phyloP scores from a whole-genome alignment of 2,888 invertebrate genomes.

The Allacma fusca region DNA sequence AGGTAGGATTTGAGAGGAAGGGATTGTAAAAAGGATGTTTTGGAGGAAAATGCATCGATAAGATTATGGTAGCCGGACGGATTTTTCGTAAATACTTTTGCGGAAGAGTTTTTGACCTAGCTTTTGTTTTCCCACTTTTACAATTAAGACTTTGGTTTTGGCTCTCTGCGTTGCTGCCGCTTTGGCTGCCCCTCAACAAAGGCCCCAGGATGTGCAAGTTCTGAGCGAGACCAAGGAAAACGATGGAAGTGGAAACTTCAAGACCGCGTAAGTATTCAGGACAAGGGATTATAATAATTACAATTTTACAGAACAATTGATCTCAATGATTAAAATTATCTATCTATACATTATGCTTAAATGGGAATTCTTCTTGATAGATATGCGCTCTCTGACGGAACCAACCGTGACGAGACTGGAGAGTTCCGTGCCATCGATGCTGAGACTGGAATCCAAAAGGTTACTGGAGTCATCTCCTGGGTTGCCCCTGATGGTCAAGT shows the following conservation, averaged over 20 bases:
- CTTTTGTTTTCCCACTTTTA: too few relatives aligned
- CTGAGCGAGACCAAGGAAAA: not conserved
- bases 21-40: too few relatives aligned
- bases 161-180: slow-evolving; percentile 29
- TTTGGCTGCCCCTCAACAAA: slow-evolving; percentile 14
- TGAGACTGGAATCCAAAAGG: slow-evolving; percentile 51
- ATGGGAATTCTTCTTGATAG: slow-evolving; percentile 42
- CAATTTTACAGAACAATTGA: too few relatives aligned
- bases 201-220: slow-evolving; percentile 13
- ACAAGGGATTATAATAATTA: too few relatives aligned
- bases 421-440: slow-evolving; percentile 47
- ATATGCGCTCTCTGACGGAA: slow-evolving; percentile 56
- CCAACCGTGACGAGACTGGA: slow-evolving; percentile 53
- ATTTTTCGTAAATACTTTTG: too few relatives aligned
- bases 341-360: too few relatives aligned
- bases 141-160: slow-evolving; percentile 24
- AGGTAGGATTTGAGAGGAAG: too few relatives aligned
- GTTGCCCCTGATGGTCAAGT: slow-evolving; percentile 56
- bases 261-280: not conserved
- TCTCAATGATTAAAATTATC: too few relatives aligned
- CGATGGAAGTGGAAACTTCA: slow-evolving; percentile 29
- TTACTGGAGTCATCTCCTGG: slow-evolving; percentile 53
- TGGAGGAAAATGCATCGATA: too few relatives aligned
- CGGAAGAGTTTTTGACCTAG: too few relatives aligned
- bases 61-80: too few relatives aligned